Percentiles rank a stretch among this genome's conserved stretches.
Evolutionary conservation across 1,140 invertebrate genomes (phyloP).

Genomic region (Papilio aristodemus): DNA sequence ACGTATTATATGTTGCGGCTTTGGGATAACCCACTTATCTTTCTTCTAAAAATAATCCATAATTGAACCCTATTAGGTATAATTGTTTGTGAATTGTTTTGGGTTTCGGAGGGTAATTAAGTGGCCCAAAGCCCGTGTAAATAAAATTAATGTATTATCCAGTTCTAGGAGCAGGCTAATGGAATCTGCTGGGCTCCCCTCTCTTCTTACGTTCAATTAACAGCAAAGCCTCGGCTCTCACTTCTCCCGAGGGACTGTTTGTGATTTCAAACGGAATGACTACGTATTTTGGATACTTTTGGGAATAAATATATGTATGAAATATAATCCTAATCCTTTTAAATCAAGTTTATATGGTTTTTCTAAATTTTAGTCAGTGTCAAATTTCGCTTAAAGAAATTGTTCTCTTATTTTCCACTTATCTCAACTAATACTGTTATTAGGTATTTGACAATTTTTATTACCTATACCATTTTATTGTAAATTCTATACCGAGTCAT

Average conservation of each 20-base stretch:
- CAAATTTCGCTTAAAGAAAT: too few relatives aligned
- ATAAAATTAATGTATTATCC: slow-evolving; percentile 20
- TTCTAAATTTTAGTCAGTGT: too few relatives aligned
- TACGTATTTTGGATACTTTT: background rate
- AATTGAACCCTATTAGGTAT: slow-evolving; percentile 14
- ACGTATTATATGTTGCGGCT: background rate
- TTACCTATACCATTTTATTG: too few relatives aligned
- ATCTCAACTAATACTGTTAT: too few relatives aligned
- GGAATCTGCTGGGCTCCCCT: background rate
- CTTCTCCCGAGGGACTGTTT: background rate
- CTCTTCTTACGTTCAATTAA: slow-evolving; percentile 8
- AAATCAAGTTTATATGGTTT: too few relatives aligned
- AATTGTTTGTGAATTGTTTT: slow-evolving; percentile 21
- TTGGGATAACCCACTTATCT: background rate
- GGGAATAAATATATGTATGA: background rate
- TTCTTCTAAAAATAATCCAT: background rate
- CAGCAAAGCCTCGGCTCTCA: background rate
- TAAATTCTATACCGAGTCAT: too few relatives aligned
- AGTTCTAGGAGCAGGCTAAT: slow-evolving; percentile 17
- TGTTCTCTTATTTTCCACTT: too few relatives aligned
- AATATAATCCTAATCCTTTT: too few relatives aligned
- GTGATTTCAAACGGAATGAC: slow-evolving; percentile 11
- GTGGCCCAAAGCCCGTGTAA: slow-evolving; percentile 15
- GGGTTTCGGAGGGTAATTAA: slow-evolving; percentile 17
- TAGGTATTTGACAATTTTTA: too few relatives aligned